phyloP scores from a whole-genome alignment of 1,140 invertebrate genomes.

The Polypedilum pembai region DNA sequence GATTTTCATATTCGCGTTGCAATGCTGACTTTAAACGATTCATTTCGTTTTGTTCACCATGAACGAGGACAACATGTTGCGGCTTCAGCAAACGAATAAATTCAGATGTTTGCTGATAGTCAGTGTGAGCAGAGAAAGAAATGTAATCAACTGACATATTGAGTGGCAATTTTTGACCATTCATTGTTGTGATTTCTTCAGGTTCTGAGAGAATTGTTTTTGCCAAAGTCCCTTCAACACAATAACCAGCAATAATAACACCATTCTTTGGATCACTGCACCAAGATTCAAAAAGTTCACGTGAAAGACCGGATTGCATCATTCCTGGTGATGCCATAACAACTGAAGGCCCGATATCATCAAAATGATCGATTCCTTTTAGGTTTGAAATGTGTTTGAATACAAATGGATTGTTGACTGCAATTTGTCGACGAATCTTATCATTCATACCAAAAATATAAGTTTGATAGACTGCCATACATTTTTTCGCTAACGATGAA shows the following conservation, averaged over 20 bases:
- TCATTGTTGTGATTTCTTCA: slow-evolving; percentile 92
- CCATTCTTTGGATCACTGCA: slow-evolving; percentile 97
- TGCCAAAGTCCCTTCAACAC: slow-evolving; percentile 96
- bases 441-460: slow-evolving; percentile 99
- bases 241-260: slow-evolving; percentile 97
- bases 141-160: slow-evolving; percentile 99
- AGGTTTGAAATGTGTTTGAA: slow-evolving; percentile 98
- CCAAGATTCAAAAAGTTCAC: slow-evolving; percentile 98
- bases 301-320: slow-evolving; percentile 97
- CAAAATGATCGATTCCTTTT: slow-evolving; percentile 99
- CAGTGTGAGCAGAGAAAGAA: slow-evolving; percentile 98
- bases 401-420: slow-evolving; percentile 97
- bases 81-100: slow-evolving; percentile 92
- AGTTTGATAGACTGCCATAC: slow-evolving; percentile 99
- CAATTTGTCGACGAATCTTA: slow-evolving; percentile 89
- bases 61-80: slow-evolving; percentile 92
- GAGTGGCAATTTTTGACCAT: slow-evolving; percentile 89
- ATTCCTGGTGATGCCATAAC: slow-evolving; percentile 99
- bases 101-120: slow-evolving; percentile 97
- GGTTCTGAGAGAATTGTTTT: slow-evolving; percentile 97
- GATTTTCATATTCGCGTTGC: slow-evolving; percentile 89
- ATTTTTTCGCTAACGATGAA: slow-evolving; percentile 97
- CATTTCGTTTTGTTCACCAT: slow-evolving; percentile 99
- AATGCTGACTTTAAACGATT: slow-evolving; percentile 87
- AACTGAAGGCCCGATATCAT: slow-evolving; percentile 98